These are phyloP conservation scores for Teleogryllus occipitalis DNA, from an alignment of 1,140 invertebrate species.

Conservation along the genomic window DNA sequence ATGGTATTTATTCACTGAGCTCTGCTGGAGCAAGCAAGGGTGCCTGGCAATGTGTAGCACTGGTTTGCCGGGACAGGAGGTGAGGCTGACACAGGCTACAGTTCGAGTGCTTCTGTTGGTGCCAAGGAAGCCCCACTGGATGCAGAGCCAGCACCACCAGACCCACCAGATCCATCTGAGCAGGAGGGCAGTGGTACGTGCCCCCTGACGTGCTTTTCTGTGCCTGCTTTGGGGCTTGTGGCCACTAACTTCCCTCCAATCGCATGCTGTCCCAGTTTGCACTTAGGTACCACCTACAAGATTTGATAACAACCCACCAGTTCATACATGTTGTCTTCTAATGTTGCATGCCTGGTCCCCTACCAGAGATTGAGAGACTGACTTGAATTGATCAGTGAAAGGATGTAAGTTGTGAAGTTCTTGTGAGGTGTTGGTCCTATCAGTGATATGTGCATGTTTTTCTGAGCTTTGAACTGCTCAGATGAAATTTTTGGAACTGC, in stretches of 20 bases:
- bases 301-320: neutral
- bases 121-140: neutral
- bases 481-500: too few relatives aligned
- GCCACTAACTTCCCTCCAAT: neutral
- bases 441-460: too few relatives aligned
- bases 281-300: neutral
- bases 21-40: neutral
- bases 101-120: neutral
- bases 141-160: neutral
- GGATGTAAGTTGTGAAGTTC: too few relatives aligned
- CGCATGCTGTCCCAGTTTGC: neutral
- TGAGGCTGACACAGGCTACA: neutral
- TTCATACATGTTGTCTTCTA: neutral
- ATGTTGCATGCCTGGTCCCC: neutral
- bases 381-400: too few relatives aligned
- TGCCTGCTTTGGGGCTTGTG: neutral
- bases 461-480: too few relatives aligned
- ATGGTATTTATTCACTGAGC: neutral
- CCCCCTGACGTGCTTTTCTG: neutral
- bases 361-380: too few relatives aligned
- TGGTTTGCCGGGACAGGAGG: neutral
- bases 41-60: neutral
- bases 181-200: neutral
- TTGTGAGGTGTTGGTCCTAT: too few relatives aligned
- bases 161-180: neutral